Evolutionary conservation across 2,888 invertebrate genomes (phyloP).

Genomic region (Clistopyga incitator): DNA sequence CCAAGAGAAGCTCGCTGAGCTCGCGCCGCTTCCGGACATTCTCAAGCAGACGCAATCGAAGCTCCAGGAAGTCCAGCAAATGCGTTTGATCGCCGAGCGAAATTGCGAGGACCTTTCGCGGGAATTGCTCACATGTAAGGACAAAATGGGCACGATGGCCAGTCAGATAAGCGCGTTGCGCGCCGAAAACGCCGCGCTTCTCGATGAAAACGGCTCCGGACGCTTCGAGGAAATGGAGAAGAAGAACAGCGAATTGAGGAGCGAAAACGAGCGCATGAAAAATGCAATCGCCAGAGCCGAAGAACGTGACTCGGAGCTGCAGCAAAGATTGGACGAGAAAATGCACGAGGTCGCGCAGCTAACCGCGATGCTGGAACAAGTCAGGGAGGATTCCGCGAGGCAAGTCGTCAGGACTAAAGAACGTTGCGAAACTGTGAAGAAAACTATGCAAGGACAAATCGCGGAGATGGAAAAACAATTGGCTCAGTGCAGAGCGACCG

Average conservation of each 20-base stretch:
- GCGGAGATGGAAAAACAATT: constrained; percentile 89
- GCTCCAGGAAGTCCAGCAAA: constrained; percentile 89
- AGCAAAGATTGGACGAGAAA: constrained; percentile 88
- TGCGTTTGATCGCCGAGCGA: constrained; percentile 88
- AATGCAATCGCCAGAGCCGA: constrained; percentile 86
- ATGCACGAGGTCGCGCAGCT: constrained; percentile 89
- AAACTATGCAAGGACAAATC: constrained; percentile 88
- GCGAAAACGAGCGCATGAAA: constrained; percentile 85
- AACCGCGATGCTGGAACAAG: constrained; percentile 87
- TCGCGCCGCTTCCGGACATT: constrained; percentile 89
- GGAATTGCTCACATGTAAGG: constrained; percentile 87
- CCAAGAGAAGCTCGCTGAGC: constrained; percentile 90
- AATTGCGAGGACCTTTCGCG: constrained; percentile 88
- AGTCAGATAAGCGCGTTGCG: constrained; percentile 79
- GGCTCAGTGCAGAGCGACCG: constrained; percentile 88
- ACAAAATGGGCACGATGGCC: constrained; percentile 85
- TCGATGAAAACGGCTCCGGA: constrained; percentile 74
- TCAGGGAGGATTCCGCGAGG: constrained; percentile 89
- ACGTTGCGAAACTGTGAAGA: constrained; percentile 87
- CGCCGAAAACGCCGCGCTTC: constrained; percentile 73
- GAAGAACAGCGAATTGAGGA: constrained; percentile 85
- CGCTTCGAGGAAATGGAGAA: constrained; percentile 83
- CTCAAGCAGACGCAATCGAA: constrained; percentile 89
- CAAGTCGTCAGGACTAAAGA: constrained; percentile 89
- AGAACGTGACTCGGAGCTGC: constrained; percentile 86